Evolutionary conservation across 2,113 vertebrate species (phyloP).

Genomic region (Sorex araneus): DNA sequence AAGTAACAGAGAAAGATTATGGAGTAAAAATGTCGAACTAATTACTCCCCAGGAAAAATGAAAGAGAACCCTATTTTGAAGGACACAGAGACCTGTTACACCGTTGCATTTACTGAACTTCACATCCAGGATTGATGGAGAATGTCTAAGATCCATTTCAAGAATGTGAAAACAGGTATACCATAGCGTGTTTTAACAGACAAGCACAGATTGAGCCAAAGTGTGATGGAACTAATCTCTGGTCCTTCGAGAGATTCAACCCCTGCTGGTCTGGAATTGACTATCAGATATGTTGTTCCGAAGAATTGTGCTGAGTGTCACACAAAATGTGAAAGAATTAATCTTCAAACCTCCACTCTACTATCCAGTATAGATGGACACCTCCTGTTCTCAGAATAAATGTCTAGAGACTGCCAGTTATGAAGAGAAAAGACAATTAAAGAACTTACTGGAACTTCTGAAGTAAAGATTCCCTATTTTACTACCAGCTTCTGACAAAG

Average conservation of each 20-base stretch:
- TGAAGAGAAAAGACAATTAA: too few species aligned
- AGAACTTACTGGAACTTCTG: too few species aligned
- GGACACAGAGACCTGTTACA: background rate
- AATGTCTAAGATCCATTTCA: background rate
- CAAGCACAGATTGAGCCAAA: background rate
- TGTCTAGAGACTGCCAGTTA: background rate
- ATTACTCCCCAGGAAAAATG: background rate
- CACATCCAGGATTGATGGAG: background rate
- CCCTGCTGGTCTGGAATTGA: background rate
- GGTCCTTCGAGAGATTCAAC: background rate
- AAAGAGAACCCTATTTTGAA: background rate
- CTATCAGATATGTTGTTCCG: background rate
- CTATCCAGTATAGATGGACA: background rate
- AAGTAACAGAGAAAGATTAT: background rate
- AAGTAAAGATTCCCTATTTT: too few species aligned
- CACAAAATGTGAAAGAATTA: too few species aligned
- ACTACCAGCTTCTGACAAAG: too few species aligned
- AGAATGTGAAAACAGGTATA: background rate
- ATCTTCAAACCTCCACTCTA: background rate
- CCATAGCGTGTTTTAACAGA: background rate
- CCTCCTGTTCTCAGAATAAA: background rate
- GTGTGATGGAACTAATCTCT: too few species aligned
- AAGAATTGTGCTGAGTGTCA: background rate
- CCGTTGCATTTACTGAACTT: background rate
- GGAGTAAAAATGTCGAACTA: background rate